Conservation (phyloP, 2,888 invertebrate genomes). For the Suillia variegata region DNA sequence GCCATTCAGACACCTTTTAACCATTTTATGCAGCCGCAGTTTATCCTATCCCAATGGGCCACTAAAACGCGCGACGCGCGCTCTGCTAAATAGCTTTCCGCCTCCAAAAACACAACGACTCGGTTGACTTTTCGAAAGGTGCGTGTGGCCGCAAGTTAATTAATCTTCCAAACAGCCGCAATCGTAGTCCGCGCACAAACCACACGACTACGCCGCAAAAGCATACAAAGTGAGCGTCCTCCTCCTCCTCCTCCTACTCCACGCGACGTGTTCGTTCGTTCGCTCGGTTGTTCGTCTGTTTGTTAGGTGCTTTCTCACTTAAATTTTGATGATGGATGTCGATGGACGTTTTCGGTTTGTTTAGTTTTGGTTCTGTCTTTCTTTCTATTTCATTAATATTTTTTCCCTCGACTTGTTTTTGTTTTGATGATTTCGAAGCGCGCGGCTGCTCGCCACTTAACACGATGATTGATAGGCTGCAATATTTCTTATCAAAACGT, state of each 20-base stretch:
- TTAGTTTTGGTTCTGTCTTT: too few species aligned
- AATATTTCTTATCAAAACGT: conserved; percentile 48
- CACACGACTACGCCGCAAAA: not conserved
- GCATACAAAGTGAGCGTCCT: not conserved
- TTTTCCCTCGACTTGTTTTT: too few species aligned
- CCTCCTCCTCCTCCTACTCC: not conserved
- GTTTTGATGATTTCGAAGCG: not conserved
- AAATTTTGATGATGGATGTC: conserved; percentile 1
- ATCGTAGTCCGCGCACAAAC: too few species aligned
- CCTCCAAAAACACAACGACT: not conserved
- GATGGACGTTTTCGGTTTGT: not conserved
- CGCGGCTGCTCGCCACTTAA: conserved; percentile 40
- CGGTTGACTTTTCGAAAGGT: conserved; percentile 13
- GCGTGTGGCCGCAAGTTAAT: conserved; percentile 16
- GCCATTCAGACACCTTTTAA: too few species aligned
- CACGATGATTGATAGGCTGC: conserved; percentile 48
- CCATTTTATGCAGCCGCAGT: too few species aligned
- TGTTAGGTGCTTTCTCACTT: not conserved
- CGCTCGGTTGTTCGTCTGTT: too few species aligned
- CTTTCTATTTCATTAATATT: too few species aligned
- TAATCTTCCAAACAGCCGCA: not conserved
- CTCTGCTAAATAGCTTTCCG: not conserved
- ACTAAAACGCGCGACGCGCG: too few species aligned
- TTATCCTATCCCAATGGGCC: too few species aligned
- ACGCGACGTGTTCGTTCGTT: too few species aligned